Evolutionary conservation across 2,113 vertebrate species (phyloP).

Genomic region (Galemys pyrenaicus): DNA sequence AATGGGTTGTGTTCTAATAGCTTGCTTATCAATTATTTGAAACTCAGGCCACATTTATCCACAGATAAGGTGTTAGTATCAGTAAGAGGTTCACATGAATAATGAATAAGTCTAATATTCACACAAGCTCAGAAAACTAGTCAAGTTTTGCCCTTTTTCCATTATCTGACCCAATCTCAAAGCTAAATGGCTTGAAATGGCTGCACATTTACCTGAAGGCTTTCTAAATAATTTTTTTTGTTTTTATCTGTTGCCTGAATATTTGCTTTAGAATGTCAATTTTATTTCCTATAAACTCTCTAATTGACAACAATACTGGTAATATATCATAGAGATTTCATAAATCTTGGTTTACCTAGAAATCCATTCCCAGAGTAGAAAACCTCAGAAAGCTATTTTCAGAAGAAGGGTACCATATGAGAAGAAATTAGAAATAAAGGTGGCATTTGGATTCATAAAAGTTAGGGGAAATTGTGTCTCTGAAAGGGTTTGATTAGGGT

Average conservation of each 20-base stretch:
- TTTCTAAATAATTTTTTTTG: neutral
- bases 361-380: neutral
- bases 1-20: neutral
- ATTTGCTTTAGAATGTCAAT: slow-evolving; percentile 8
- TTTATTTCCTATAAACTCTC: neutral
- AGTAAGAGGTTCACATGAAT: neutral
- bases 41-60: neutral
- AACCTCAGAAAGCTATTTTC: neutral
- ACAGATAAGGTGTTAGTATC: neutral
- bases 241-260: neutral
- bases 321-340: neutral
- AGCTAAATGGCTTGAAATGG: neutral
- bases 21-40: neutral
- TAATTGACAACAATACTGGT: neutral
- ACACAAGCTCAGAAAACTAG: neutral
- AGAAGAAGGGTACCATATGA: neutral
- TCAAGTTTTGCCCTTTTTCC: neutral
- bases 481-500: neutral
- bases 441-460: neutral
- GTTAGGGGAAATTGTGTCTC: neutral
- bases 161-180: neutral
- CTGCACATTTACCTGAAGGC: neutral
- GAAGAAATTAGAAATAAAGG: neutral
- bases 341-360: slow-evolving; percentile 9
- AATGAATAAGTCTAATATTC: neutral